Conservation (phyloP, 1,140 invertebrate genomes). For the Galleria mellonella region DNA sequence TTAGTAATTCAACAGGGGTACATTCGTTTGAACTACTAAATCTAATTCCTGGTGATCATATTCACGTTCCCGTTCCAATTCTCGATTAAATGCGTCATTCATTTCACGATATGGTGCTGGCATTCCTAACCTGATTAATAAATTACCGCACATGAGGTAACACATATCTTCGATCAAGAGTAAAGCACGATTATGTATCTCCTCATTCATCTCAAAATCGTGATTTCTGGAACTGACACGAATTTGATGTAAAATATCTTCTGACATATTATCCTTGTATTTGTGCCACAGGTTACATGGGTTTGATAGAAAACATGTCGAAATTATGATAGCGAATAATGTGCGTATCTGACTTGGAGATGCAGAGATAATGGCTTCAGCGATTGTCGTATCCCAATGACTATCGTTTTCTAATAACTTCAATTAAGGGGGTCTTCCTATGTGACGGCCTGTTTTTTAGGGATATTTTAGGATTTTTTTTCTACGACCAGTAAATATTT, state of each 20-base stretch:
- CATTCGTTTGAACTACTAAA: slow-evolving; percentile 29
- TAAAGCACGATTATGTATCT: slow-evolving; percentile 26
- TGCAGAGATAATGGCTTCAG: slow-evolving; percentile 32
- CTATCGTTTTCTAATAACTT: slow-evolving; percentile 31
- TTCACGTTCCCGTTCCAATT: slow-evolving; percentile 43
- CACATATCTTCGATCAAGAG: slow-evolving; percentile 29
- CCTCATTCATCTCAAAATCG: slow-evolving; percentile 26
- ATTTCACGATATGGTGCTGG: slow-evolving; percentile 26
- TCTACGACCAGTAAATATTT: too few species aligned
- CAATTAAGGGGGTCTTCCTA: too few species aligned
- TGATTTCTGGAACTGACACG: slow-evolving; percentile 27
- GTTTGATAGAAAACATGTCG: slow-evolving; percentile 23
- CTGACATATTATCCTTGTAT: slow-evolving; percentile 54
- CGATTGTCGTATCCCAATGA: slow-evolving; percentile 40
- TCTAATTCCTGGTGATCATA: slow-evolving; percentile 27
- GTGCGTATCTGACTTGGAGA: slow-evolving; percentile 34
- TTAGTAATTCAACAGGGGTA: slow-evolving; percentile 32
- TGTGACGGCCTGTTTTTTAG: too few species aligned
- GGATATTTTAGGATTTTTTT: too few species aligned
- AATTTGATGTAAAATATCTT: slow-evolving; percentile 35
- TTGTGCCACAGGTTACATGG: slow-evolving; percentile 55
- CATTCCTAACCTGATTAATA: slow-evolving; percentile 48
- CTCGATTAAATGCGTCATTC: slow-evolving; percentile 34
- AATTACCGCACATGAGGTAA: slow-evolving; percentile 19
- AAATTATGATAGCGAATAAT: slow-evolving; percentile 33